Evolutionary conservation across 2,888 invertebrate genomes (phyloP).

Genomic region (Melanargia galathea): DNA sequence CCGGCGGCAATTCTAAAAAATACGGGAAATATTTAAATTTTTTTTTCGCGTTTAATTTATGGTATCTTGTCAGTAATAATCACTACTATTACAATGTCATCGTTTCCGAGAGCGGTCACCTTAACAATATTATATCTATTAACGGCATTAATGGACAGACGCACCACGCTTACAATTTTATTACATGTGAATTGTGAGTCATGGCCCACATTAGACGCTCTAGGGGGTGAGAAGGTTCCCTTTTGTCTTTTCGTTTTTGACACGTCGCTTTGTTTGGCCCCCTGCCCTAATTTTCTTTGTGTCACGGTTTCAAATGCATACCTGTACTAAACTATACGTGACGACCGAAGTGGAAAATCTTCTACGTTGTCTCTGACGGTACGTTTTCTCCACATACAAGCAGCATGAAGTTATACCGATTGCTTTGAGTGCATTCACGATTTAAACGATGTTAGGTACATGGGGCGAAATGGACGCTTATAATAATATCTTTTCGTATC

Average conservation of each 20-base stretch:
- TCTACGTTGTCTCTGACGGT: slow-evolving; percentile 8
- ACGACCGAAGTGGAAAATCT: slow-evolving; percentile 26
- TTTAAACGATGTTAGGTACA: no score
- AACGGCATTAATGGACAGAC: slow-evolving; percentile 1
- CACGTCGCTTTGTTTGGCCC: slow-evolving; percentile 36
- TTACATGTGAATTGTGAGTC: slow-evolving; percentile 18
- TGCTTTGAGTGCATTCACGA: no score
- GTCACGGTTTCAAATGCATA: slow-evolving; percentile 31
- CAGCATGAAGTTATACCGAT: neutral
- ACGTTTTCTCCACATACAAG: neutral
- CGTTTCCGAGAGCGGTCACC: no score
- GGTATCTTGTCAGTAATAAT: no score
- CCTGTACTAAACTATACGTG: slow-evolving; percentile 24
- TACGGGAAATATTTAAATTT: no score
- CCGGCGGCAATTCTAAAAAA: no score
- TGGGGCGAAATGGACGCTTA: no score
- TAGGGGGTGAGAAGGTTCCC: slow-evolving; percentile 28
- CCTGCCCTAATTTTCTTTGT: slow-evolving; percentile 33
- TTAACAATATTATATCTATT: no score
- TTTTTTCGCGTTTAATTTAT: no score
- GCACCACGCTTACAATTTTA: neutral
- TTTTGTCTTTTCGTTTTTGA: slow-evolving; percentile 34
- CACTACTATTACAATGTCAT: no score
- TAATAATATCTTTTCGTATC: no score
- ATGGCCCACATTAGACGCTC: slow-evolving; percentile 29